A percentile compares a stretch with the other conserved stretches of the same genome.
These are phyloP conservation scores for Patella pellucida DNA, from an alignment of 2,888 invertebrate species.

Conservation along the genomic window DNA sequence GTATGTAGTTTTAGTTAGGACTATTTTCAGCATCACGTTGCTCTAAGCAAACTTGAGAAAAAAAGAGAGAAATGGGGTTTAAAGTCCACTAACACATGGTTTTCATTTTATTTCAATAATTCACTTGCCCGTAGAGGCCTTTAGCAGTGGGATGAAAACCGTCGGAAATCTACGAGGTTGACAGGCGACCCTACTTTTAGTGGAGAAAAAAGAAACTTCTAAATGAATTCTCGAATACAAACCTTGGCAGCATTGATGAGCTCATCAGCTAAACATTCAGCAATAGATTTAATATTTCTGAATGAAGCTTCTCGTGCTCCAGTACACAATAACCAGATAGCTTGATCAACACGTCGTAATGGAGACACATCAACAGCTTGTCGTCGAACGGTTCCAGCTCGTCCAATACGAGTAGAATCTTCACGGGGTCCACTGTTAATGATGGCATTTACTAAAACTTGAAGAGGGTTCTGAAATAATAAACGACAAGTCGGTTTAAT, in stretches of 20 bases:
- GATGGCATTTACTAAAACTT: conserved; percentile 95
- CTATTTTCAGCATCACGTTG: no score
- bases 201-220: no score
- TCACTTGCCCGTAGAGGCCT: no score
- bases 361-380: conserved; percentile 99
- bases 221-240: conserved; percentile 31
- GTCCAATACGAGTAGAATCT: conserved; percentile 99
- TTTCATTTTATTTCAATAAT: no score
- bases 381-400: conserved; percentile 99
- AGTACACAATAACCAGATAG: conserved; percentile 98
- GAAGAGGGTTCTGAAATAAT: conserved; percentile 75
- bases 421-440: conserved; percentile 99
- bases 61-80: no score
- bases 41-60: no score
- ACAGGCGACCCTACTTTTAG: no score
- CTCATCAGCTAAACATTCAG: conserved; percentile 99
- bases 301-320: conserved; percentile 99
- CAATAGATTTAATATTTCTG: conserved; percentile 99
- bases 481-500: not conserved
- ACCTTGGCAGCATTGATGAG: conserved; percentile 99
- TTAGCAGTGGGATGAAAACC: no score
- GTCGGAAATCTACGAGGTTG: no score
- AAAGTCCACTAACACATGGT: no score
- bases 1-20: no score
- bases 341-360: conserved; percentile 97